These are phyloP conservation scores for Exocentrus adspersus DNA, from an alignment of 2,888 invertebrate genomes.

Conservation along the genomic window DNA sequence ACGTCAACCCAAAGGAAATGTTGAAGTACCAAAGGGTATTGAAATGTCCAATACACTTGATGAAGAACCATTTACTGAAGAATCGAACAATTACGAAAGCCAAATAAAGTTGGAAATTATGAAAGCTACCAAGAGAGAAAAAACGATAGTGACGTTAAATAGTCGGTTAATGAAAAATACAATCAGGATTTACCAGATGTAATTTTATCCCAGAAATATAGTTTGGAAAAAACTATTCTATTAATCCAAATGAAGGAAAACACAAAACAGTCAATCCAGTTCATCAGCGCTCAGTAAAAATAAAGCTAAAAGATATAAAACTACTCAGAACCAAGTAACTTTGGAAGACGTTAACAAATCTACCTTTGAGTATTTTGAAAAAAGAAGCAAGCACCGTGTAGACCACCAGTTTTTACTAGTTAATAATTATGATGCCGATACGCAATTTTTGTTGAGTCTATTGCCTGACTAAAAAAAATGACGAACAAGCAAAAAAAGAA, in stretches of 20 bases:
- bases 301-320: too few species aligned
- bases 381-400: slow-evolving; percentile 4
- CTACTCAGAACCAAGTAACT: too few species aligned
- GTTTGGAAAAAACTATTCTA: not conserved
- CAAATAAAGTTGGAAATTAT: not conserved
- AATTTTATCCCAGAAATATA: too few species aligned
- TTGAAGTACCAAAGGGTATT: not conserved
- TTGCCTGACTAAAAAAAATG: slow-evolving; percentile 21
- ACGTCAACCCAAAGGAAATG: slow-evolving; percentile 17
- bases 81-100: not conserved
- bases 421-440: slow-evolving; percentile 15
- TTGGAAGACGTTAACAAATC: too few species aligned
- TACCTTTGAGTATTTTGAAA: slow-evolving; percentile 4
- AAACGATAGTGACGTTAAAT: slow-evolving; percentile 1
- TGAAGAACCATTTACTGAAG: slow-evolving; percentile 22
- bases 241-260: slow-evolving; percentile 8
- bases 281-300: too few species aligned
- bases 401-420: slow-evolving; percentile 6
- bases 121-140: not conserved
- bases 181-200: slow-evolving; percentile 13
- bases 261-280: not conserved
- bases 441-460: too few species aligned
- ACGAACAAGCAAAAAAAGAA: slow-evolving; percentile 19
- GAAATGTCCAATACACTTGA: slow-evolving; percentile 18
- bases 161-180: slow-evolving; percentile 13